Conservation (phyloP, 2,888 invertebrate species). For the Standfussiana lucernea region DNA sequence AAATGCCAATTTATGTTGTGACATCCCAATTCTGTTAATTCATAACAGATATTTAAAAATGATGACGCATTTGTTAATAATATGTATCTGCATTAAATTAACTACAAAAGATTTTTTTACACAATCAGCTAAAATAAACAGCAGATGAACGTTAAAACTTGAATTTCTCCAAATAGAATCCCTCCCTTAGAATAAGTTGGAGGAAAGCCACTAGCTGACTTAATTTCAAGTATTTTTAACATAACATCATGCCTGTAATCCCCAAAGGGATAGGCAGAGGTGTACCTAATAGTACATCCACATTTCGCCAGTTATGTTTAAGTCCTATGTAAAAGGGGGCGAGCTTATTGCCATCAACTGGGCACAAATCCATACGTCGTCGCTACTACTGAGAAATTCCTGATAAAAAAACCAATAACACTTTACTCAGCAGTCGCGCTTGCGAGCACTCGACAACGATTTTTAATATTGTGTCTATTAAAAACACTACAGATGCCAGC, state of each 20-base stretch:
- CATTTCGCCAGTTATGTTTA: not conserved
- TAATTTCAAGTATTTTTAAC: not conserved
- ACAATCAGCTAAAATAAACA: not conserved
- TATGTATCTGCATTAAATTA: not conserved
- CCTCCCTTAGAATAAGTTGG: not conserved
- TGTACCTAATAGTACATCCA: not conserved
- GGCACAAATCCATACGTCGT: not conserved
- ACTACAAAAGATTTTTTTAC: not conserved
- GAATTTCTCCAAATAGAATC: not conserved
- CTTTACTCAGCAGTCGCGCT: not conserved
- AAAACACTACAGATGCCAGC: conserved; percentile 79
- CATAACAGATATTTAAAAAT: not conserved
- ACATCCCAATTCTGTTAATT: conserved; percentile 5
- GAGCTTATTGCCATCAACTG: not conserved
- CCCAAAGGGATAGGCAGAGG: no score
- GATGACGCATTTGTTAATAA: not conserved
- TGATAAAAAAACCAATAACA: not conserved
- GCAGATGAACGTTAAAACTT: not conserved
- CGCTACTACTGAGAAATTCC: not conserved
- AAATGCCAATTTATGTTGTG: conserved; percentile 6
- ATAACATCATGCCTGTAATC: not conserved
- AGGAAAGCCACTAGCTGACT: not conserved
- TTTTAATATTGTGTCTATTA: not conserved
- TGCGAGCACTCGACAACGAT: not conserved
- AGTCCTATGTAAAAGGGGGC: not conserved